Base-by-base conservation (phyloP, 2,113 vertebrate genomes). In the Phaetusa simplex region DNA sequence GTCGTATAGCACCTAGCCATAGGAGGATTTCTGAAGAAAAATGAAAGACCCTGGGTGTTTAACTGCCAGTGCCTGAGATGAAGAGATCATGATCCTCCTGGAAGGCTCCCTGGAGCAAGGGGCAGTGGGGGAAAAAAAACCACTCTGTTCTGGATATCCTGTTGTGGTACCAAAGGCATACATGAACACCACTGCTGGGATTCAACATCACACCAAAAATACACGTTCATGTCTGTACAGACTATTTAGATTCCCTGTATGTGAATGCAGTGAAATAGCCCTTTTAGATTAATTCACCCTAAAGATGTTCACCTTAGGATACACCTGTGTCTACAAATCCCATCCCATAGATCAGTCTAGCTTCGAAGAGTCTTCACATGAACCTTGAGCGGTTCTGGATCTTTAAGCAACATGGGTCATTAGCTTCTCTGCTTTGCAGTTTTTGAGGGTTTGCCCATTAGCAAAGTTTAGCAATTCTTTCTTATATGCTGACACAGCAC, bases 151-250 rank as follows among this genome's bases (percentile, higher is more conserved):
- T 72, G 30, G 5, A 58, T 19, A 88, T 14, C 9, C 30, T 49
- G 22, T 9, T 76, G 29, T 62, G 26, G 7, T 65, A 73, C 17
- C 22, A 61, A 69, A 86, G 14, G 8, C 22, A 1, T 56, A 30
- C 5, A 12, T 14, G 14, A 79, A 47, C 34, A 45, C 8, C 18
- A 14, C 13, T 22, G 6, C n/a, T 76, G 45, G 10, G 23, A 49
- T 61, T 86, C 34, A 61, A 82, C 34, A 61, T 47, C 23, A 55
- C 52, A 80, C 26, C 16, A 55, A 82, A 89, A 61, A 42, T 40
- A 67, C 1, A 0, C n/a, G 12, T 27, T 27, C 5, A 1, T 36
- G 23, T 42, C 58, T 56, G 4, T 49, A 42, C 8, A 62, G 13
- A 13, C 2, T 71, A 7, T 67, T 90, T 67, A 42, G 11, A 42